phyloP scores from a whole-genome alignment of 2,113 vertebrate genomes.

The Pristiophorus japonicus region DNA sequence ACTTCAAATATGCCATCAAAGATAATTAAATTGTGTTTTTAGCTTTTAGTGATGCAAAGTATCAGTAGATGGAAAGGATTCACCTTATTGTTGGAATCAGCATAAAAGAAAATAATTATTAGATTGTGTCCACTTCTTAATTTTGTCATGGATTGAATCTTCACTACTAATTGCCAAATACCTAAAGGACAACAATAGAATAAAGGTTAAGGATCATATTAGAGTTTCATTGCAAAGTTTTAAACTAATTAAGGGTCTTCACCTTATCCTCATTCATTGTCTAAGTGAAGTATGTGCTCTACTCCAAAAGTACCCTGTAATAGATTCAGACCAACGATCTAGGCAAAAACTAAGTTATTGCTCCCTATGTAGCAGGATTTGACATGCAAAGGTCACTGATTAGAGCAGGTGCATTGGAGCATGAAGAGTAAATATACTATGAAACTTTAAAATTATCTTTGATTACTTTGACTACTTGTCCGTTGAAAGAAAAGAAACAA shows the following conservation, averaged over 20 bases:
- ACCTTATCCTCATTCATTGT: background rate
- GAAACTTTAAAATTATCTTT: background rate
- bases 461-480: background rate
- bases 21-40: background rate
- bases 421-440: background rate
- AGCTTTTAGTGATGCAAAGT: background rate
- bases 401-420: background rate
- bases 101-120: background rate
- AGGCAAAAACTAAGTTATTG: background rate
- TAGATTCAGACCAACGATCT: background rate
- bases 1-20: background rate
- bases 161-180: background rate
- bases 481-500: background rate
- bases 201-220: background rate
- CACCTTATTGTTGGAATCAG: background rate
- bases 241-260: constrained; percentile 10
- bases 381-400: constrained; percentile 9
- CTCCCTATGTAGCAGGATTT: background rate
- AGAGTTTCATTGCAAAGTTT: background rate
- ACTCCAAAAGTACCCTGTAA: background rate
- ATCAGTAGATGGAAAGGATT: background rate
- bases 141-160: background rate
- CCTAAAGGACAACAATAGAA: background rate
- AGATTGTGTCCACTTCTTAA: background rate
- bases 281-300: background rate